These are phyloP conservation scores for Aplodontia rufa DNA, from an alignment of 2,113 vertebrate genomes.

Conservation along the genomic window DNA sequence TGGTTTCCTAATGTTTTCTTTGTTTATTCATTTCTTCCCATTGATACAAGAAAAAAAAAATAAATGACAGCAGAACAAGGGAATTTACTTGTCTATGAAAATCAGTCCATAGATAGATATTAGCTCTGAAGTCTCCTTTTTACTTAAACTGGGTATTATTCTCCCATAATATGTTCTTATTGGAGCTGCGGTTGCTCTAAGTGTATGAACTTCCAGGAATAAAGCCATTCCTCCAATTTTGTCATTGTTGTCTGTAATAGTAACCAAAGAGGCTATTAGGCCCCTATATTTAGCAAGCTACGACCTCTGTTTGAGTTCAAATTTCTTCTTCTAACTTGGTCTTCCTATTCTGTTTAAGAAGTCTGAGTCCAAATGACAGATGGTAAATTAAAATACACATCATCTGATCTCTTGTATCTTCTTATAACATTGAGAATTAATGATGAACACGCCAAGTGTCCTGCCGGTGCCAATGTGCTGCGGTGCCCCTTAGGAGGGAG, in stretches of 20 bases:
- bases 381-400: neutral
- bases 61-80: neutral
- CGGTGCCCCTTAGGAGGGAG: neutral
- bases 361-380: neutral
- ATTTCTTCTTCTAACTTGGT: neutral
- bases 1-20: neutral
- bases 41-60: neutral
- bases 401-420: neutral
- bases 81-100: neutral
- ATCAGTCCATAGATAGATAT: neutral
- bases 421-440: neutral
- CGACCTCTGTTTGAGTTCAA: neutral
- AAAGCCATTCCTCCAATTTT: neutral
- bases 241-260: neutral
- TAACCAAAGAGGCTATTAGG: neutral
- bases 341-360: neutral
- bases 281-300: neutral
- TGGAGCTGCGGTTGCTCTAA: neutral
- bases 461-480: neutral
- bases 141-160: neutral
- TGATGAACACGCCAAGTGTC: neutral
- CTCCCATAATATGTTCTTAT: neutral
- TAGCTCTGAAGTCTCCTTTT: neutral
- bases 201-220: neutral
- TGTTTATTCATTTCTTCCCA: neutral